Base-by-base conservation (phyloP, 2,113 vertebrate species). In the Cavia porcellus region DNA sequence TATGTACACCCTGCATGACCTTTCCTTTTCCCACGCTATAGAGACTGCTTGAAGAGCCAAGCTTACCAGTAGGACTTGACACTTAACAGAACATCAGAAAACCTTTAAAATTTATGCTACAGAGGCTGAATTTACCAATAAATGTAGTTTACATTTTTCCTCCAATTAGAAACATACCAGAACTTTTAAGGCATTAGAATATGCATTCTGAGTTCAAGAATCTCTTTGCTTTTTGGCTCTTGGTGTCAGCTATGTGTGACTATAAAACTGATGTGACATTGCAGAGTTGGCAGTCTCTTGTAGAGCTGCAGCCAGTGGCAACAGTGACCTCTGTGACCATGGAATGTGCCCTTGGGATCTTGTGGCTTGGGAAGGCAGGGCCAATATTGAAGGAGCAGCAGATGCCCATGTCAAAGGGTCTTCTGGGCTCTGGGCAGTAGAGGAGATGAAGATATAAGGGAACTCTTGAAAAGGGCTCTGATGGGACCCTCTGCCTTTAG, bases 121-220 rank as follows among this genome's bases (percentile, higher is more conserved):
- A 30, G 70, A 90, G 83, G 57, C 72, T 80, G 77, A 25, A 35
- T 57, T 77, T 74, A 72, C 92, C 77, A 77, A 9, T 12, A 61
- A 92, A n/a, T 5, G 20, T 75, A 86, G 47, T 47, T 85, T 82
- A 3, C 77, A 12, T 61, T 70, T 70, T 77, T 32, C 86, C 22
- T 92, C 62, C 86, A 42, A 0, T 24, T 95, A 64, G 95, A 96
- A 85, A 77, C 77, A 77, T 42, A 64, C 52, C 94, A 95, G 93
- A 95, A 91, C 68, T 62, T 92, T 68, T 59, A 68, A 86, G 45
- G 61, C 52, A 20, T 66, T 86, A 70, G 82, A 81, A 88, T 87
- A 82, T 50, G 22, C 57, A 52, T 55, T 72, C 81, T 30, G 72
- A 75, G 66, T 62, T 83, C 61, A 64, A 32, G 89, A 42, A 47